Percentiles rank a stretch among this genome's conserved stretches.
These are phyloP conservation scores for Cephus spinipes DNA, from an alignment of 2,888 invertebrate genomes.

Conservation along the genomic window DNA sequence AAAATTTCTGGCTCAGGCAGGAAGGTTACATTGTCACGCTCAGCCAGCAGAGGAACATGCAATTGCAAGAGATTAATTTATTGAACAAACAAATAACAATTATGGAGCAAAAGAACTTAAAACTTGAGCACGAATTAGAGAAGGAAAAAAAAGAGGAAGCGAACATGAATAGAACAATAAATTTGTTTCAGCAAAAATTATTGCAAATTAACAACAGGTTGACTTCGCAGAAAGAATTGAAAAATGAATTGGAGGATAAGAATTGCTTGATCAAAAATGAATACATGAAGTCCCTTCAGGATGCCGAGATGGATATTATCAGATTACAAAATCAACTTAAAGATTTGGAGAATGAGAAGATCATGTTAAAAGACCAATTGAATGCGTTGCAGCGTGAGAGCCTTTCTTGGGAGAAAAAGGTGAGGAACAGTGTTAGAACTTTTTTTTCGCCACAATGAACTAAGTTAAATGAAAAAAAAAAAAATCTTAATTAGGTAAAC, in stretches of 20 bases:
- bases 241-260: slow-evolving; percentile 69
- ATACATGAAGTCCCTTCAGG: slow-evolving; percentile 70
- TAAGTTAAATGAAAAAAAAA: neutral
- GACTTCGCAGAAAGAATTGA: slow-evolving; percentile 69
- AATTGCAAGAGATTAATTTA: slow-evolving; percentile 77
- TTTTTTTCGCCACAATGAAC: neutral
- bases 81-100: slow-evolving; percentile 76
- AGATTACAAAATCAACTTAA: slow-evolving; percentile 77
- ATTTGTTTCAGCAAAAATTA: slow-evolving; percentile 73
- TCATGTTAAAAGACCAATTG: slow-evolving; percentile 73
- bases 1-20: slow-evolving; percentile 82
- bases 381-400: slow-evolving; percentile 76
- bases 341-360: slow-evolving; percentile 76
- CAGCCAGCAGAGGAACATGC: slow-evolving; percentile 76
- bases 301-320: slow-evolving; percentile 77
- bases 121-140: slow-evolving; percentile 76
- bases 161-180: slow-evolving; percentile 72
- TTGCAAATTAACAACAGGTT: slow-evolving; percentile 64
- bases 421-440: slow-evolving; percentile 47
- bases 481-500: slow-evolving; percentile 55
- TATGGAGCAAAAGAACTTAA: slow-evolving; percentile 80
- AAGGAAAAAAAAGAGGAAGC: slow-evolving; percentile 70
- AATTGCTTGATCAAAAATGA: slow-evolving; percentile 70
- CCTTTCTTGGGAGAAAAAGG: slow-evolving; percentile 86
- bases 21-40: slow-evolving; percentile 80